Evolutionary conservation across 1,140 invertebrate genomes (phyloP).

Genomic region (Aradophagus sp.): DNA sequence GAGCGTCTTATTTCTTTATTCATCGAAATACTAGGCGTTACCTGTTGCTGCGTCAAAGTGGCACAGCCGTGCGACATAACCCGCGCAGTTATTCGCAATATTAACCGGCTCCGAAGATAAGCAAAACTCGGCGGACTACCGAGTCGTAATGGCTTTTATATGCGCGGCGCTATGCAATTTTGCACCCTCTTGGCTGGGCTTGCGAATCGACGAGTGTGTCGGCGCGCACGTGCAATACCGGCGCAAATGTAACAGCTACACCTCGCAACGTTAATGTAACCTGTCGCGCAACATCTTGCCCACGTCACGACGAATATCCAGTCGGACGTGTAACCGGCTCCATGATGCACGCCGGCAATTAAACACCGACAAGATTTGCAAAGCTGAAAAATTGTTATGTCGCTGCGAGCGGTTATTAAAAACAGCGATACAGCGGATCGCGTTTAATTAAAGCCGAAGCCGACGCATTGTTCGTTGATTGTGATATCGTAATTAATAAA

Average conservation of each 20-base stretch:
- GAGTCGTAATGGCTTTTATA: conserved; percentile 26
- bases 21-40: too few species aligned
- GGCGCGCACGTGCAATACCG: conserved; percentile 31
- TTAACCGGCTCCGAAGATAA: conserved; percentile 30
- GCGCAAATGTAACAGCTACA: conserved; percentile 23
- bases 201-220: conserved; percentile 36
- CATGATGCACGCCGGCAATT: conserved; percentile 33
- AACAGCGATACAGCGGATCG: conserved; percentile 16
- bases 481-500: conserved; percentile 2
- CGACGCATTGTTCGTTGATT: conserved; percentile 7
- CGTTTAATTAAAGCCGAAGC: conserved; percentile 18
- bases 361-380: conserved; percentile 30
- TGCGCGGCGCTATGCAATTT: conserved; percentile 32
- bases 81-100: conserved; percentile 29
- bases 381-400: conserved; percentile 28
- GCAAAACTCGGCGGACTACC: conserved; percentile 26
- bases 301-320: conserved; percentile 32
- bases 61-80: too few species aligned
- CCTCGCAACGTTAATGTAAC: conserved; percentile 26
- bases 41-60: too few species aligned
- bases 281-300: conserved; percentile 39
- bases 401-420: conserved; percentile 3
- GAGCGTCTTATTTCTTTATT: too few species aligned
- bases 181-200: conserved; percentile 23
- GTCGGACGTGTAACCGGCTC: conserved; percentile 14